phyloP scores from a whole-genome alignment of 2,888 invertebrate species.

The Lasius fuliginosus region DNA sequence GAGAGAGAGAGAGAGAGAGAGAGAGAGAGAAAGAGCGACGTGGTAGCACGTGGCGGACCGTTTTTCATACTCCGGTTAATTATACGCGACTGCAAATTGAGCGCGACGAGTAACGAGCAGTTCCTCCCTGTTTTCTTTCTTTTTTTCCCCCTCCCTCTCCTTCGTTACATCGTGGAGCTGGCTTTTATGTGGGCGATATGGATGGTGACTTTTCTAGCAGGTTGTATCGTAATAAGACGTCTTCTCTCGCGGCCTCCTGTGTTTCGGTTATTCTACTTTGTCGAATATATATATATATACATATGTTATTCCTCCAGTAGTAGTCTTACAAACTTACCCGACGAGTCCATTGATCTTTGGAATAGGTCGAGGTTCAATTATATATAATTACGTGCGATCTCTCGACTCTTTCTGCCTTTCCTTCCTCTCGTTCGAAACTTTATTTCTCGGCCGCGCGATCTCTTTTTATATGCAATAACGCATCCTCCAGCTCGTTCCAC shows the following conservation, averaged over 20 bases:
- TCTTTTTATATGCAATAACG: background rate
- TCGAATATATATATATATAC: background rate
- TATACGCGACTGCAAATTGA: slow-evolving; percentile 82
- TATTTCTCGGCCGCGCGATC: background rate
- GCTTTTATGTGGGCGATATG: background rate
- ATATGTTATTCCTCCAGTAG: background rate
- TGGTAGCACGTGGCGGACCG: slow-evolving; percentile 83
- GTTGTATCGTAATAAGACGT: slow-evolving; percentile 2
- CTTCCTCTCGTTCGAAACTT: background rate
- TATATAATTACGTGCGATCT: background rate
- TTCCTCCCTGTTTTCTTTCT: slow-evolving; percentile 53
- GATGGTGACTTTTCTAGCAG: slow-evolving; percentile 16
- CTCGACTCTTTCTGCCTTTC: no score
- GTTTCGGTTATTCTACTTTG: background rate
- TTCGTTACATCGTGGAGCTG: slow-evolving; percentile 16
- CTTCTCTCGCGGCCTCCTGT: background rate
- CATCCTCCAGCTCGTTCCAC: background rate
- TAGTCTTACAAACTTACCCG: background rate
- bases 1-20: background rate
- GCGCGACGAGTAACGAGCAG: slow-evolving; percentile 79
- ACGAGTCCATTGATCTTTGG: background rate
- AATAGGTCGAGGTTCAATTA: slow-evolving; percentile 2
- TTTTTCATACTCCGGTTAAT: slow-evolving; percentile 83
- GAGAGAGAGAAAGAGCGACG: slow-evolving; percentile 55
- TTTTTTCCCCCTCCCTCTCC: slow-evolving; percentile 32